Evolutionary conservation across 2,888 invertebrate species (phyloP).

Genomic region (Sesamia inferens): DNA sequence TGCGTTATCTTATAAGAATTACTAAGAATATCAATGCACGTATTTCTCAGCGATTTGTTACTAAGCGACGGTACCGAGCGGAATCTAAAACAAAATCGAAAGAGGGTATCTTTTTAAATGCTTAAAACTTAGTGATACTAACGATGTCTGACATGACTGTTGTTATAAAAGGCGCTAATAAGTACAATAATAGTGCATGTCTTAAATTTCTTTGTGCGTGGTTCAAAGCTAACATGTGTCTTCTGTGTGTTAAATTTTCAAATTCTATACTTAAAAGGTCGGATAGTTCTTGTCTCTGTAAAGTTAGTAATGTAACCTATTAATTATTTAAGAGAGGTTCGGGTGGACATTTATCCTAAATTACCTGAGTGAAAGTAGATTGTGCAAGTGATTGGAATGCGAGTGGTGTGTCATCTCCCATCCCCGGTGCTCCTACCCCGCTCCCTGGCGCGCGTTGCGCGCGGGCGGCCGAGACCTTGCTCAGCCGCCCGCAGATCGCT

Average conservation of each 20-base stretch:
- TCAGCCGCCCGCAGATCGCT: constrained; percentile 74
- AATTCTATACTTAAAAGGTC: constrained; percentile 73
- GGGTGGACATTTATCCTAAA: constrained; percentile 85
- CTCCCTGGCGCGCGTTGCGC: constrained; percentile 66
- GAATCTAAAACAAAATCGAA: constrained; percentile 28
- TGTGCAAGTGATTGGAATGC: constrained; percentile 69
- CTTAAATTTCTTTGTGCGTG: constrained; percentile 77
- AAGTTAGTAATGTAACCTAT: constrained; percentile 75
- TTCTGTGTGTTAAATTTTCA: constrained; percentile 79
- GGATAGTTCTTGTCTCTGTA: constrained; percentile 63
- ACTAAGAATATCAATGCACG: constrained; percentile 55
- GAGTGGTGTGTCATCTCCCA: constrained; percentile 67
- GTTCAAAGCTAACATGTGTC: constrained; percentile 79
- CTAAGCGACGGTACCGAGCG: constrained; percentile 35
- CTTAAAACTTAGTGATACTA: constrained; percentile 38
- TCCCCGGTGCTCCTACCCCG: constrained; percentile 68
- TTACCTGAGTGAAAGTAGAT: constrained; percentile 71
- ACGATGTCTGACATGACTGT: constrained; percentile 64
- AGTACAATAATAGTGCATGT: constrained; percentile 84
- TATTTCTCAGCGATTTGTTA: constrained; percentile 51
- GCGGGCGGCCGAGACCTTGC: constrained; percentile 70
- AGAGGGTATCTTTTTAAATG: constrained; percentile 51
- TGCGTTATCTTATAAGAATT: constrained; percentile 2
- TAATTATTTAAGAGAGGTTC: constrained; percentile 71
- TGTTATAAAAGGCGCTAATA: constrained; percentile 61